These are phyloP conservation scores for Clarias pachynema DNA, from an alignment of 2,797 vertebrate species.

Conservation along the genomic window DNA sequence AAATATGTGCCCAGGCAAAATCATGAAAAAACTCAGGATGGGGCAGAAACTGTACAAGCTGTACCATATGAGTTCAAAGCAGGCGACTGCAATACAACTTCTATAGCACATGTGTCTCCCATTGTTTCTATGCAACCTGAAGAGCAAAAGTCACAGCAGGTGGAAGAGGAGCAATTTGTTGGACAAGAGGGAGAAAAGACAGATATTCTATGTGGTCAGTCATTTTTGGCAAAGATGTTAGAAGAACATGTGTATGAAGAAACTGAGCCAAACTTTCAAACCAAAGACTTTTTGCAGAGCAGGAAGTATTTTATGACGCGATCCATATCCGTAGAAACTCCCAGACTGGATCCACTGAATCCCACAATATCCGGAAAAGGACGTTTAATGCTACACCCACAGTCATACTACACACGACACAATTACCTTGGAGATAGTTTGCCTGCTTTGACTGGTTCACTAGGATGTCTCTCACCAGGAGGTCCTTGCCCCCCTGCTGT, in stretches of 20 bases:
- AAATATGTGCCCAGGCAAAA: constrained; percentile 23
- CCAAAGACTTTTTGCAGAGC: constrained; percentile 72
- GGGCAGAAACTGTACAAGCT: constrained; percentile 10
- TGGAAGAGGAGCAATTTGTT: background rate
- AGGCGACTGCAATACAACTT: background rate
- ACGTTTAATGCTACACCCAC: constrained; percentile 84
- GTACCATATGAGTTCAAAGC: constrained; percentile 1
- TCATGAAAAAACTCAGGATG: background rate
- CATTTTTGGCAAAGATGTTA: constrained; percentile 60
- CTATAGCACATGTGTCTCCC: background rate
- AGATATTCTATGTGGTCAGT: background rate
- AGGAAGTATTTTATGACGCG: constrained; percentile 74
- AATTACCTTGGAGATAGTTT: constrained; percentile 59
- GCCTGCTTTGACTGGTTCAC: constrained; percentile 82
- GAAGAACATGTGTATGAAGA: constrained; percentile 77
- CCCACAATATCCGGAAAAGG: constrained; percentile 74
- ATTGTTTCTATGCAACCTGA: constrained; percentile 11
- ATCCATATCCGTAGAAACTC: constrained; percentile 82
- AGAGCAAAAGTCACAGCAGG: constrained; percentile 8
- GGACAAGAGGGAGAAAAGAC: constrained; percentile 17
- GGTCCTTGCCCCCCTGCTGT: constrained; percentile 65
- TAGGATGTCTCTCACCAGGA: constrained; percentile 86
- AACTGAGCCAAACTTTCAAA: constrained; percentile 67
- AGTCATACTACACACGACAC: constrained; percentile 85
- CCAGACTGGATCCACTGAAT: constrained; percentile 50